Conservation (phyloP, 2,113 vertebrate species). For the Oncorhynchus nerka region DNA sequence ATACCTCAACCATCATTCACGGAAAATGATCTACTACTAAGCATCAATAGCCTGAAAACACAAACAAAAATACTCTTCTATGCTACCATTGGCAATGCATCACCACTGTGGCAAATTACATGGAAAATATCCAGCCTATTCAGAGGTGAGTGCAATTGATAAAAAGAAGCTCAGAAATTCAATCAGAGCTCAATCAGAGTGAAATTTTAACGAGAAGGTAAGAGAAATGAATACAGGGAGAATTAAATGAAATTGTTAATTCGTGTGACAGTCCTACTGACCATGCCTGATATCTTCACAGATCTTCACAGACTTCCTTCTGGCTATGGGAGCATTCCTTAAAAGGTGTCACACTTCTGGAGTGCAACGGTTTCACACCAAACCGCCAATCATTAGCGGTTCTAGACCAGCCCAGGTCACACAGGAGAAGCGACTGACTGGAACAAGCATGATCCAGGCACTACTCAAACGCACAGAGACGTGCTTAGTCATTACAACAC, state of each 20-base stretch:
- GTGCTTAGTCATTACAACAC: too few relatives aligned
- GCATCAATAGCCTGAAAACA: not conserved
- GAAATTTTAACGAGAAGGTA: not conserved
- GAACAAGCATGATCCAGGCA: not conserved
- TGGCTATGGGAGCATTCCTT: slow-evolving; percentile 49
- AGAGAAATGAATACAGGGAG: not conserved
- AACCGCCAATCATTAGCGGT: slow-evolving; percentile 38
- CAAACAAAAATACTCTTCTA: not conserved
- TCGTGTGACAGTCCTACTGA: slow-evolving; percentile 11
- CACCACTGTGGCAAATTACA: not conserved
- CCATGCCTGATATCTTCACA: slow-evolving; percentile 7
- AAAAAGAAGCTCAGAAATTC: not conserved
- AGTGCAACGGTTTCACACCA: slow-evolving; percentile 2
- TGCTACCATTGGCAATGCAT: not conserved
- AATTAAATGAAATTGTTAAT: not conserved
- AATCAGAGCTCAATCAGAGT: not conserved
- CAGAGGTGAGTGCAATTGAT: not conserved
- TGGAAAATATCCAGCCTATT: not conserved
- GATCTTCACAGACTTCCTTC: slow-evolving; percentile 13
- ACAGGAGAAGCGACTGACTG: not conserved
- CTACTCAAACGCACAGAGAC: not conserved
- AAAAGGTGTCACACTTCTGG: slow-evolving; percentile 39
- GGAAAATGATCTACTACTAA: not conserved
- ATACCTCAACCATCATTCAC: not conserved
- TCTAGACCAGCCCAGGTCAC: not conserved